Percentiles rank a stretch among this genome's conserved stretches.
Conservation (phyloP, 2,797 vertebrate species). For the Ctenopoma multispine region DNA sequence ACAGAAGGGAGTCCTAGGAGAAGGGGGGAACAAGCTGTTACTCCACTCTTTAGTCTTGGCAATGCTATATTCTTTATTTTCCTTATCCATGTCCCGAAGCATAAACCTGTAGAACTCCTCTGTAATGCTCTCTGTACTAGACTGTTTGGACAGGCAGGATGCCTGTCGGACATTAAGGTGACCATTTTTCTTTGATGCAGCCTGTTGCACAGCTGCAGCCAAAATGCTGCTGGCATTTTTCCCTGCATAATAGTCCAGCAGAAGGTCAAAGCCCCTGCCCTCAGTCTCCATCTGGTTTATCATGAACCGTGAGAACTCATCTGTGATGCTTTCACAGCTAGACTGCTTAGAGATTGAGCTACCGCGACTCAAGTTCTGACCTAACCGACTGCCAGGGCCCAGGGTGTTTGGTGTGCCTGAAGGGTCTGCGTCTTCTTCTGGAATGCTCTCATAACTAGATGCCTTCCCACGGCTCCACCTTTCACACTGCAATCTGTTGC, state of each 20-base stretch:
- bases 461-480: slow-evolving; percentile 93
- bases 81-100: slow-evolving; percentile 94
- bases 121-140: slow-evolving; percentile 98
- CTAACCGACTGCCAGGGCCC: slow-evolving; percentile 86
- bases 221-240: slow-evolving; percentile 96
- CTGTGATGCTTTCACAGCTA: slow-evolving; percentile 98
- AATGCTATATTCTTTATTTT: slow-evolving; percentile 87
- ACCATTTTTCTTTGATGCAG: slow-evolving; percentile 89
- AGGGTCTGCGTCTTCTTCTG: slow-evolving; percentile 90
- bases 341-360: slow-evolving; percentile 99
- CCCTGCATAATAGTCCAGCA: slow-evolving; percentile 97
- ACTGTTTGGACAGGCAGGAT: slow-evolving; percentile 95
- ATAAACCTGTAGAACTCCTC: slow-evolving; percentile 98
- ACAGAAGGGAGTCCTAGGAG: slow-evolving; percentile 88
- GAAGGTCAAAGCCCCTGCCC: slow-evolving; percentile 94
- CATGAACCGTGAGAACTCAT: slow-evolving; percentile 99
- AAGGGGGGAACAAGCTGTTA: slow-evolving; percentile 87
- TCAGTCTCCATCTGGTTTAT: slow-evolving; percentile 99
- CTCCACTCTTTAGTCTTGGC: slow-evolving; percentile 91
- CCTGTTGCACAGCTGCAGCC: slow-evolving; percentile 92
- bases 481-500: slow-evolving; percentile 91
- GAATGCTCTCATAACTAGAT: slow-evolving; percentile 97
- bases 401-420: slow-evolving; percentile 85
- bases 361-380: slow-evolving; percentile 92
- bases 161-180: slow-evolving; percentile 89